phyloP scores from a whole-genome alignment of 2,797 vertebrate genomes.

The Microctenopoma lineatum region DNA sequence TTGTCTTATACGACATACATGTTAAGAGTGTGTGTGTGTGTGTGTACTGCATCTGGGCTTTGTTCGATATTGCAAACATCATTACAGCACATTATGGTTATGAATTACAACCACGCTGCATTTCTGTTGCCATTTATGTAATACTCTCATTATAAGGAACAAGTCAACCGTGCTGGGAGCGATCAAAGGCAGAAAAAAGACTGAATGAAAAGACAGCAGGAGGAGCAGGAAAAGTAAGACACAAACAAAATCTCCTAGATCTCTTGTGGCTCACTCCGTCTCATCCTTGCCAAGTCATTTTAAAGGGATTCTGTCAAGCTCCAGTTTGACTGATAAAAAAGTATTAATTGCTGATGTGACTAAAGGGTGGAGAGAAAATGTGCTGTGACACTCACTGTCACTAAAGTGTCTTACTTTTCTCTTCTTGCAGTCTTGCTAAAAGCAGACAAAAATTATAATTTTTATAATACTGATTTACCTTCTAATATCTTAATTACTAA shows the following conservation, averaged over 20 bases:
- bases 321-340: slow-evolving; percentile 34
- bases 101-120: slow-evolving; percentile 47
- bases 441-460: too few relatives aligned
- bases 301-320: slow-evolving; percentile 48
- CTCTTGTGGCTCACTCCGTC: slow-evolving; percentile 19
- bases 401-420: not conserved
- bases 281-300: slow-evolving; percentile 38
- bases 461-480: too few relatives aligned
- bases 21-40: not conserved
- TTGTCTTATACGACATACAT: not conserved
- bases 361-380: slow-evolving; percentile 25
- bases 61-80: slow-evolving; percentile 61
- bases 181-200: slow-evolving; percentile 29
- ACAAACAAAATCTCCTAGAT: slow-evolving; percentile 44
- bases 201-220: slow-evolving; percentile 23
- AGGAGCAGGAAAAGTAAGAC: slow-evolving; percentile 23
- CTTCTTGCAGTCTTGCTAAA: too few relatives aligned
- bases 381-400: slow-evolving; percentile 3
- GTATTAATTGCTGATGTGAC: slow-evolving; percentile 46
- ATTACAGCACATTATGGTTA: slow-evolving; percentile 51
- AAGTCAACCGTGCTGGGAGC: slow-evolving; percentile 30
- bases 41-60: slow-evolving; percentile 33
- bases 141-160: slow-evolving; percentile 58
- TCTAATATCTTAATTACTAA: too few relatives aligned
- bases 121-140: slow-evolving; percentile 37